Evolutionary conservation across 2,113 vertebrate species (phyloP).

Genomic region (Stictonetta naevosa): DNA sequence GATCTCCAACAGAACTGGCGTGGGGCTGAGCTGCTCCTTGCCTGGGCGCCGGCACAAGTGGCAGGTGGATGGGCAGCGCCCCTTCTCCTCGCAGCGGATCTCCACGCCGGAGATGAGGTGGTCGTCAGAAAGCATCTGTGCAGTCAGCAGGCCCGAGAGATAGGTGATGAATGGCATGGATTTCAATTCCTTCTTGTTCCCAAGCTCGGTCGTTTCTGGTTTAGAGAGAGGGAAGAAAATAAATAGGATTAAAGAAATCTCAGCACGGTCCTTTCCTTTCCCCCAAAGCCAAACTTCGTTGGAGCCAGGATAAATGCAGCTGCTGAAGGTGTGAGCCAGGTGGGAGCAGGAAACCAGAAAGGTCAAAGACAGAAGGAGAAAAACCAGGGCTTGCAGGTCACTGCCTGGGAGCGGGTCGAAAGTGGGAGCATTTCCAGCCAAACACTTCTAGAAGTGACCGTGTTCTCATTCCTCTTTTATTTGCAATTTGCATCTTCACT

Average conservation of each 20-base stretch:
- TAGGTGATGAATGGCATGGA: constrained; percentile 97
- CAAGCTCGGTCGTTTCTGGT: constrained; percentile 93
- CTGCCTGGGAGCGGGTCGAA: neutral
- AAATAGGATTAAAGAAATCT: neutral
- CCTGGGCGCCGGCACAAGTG: constrained; percentile 90
- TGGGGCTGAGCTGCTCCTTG: constrained; percentile 90
- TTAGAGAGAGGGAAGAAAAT: neutral
- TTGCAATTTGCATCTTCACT: neutral
- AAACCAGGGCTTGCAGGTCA: neutral
- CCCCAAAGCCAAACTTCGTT: neutral
- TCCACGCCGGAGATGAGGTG: constrained; percentile 91
- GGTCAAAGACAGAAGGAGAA: neutral
- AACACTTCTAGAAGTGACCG: neutral
- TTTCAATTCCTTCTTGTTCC: constrained; percentile 92
- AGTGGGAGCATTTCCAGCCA: neutral
- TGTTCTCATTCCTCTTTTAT: neutral
- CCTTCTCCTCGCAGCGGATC: constrained; percentile 95
- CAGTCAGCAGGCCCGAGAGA: constrained; percentile 91
- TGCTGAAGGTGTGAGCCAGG: neutral
- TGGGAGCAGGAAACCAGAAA: neutral
- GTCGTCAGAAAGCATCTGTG: constrained; percentile 93
- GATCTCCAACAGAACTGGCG: constrained; percentile 92
- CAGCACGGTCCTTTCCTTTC: neutral
- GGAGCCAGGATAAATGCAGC: neutral
- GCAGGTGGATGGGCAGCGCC: constrained; percentile 91